Conservation (phyloP, 2,113 vertebrate species). For the Cichladusa arquata region DNA sequence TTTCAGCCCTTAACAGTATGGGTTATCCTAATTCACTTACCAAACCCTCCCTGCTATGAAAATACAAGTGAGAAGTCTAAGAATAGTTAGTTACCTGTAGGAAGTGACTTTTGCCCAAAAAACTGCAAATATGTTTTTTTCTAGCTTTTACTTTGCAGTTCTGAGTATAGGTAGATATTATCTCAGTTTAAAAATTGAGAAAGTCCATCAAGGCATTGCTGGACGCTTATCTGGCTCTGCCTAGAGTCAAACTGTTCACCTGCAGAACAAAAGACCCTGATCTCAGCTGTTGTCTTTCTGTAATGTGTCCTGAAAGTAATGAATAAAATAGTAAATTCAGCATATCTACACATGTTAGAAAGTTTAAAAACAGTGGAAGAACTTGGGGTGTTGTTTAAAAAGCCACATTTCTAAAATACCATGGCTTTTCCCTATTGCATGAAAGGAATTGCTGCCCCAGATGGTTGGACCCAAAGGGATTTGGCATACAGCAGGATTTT, state of each 20-base stretch:
- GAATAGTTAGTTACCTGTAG: background rate
- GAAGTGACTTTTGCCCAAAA: background rate
- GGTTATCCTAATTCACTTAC: background rate
- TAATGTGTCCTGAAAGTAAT: background rate
- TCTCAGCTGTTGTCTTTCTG: background rate
- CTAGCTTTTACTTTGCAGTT: background rate
- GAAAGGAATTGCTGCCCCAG: background rate
- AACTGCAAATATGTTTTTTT: background rate
- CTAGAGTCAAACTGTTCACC: background rate
- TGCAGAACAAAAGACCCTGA: background rate
- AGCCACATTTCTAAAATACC: background rate
- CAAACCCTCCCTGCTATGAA: background rate
- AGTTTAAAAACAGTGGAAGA: background rate
- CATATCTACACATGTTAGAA: background rate
- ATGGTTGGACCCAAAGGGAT: background rate
- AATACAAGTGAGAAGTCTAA: background rate
- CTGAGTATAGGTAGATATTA: background rate
- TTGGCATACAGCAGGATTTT: background rate
- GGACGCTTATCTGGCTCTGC: background rate
- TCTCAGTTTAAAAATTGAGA: background rate
- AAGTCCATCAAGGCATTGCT: background rate
- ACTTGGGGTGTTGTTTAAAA: background rate
- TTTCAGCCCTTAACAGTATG: rapidly evolving
- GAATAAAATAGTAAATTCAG: background rate
- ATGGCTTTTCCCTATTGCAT: background rate